phyloP scores from a whole-genome alignment of 2,888 invertebrate species.

The Zootermopsis nevadensis region DNA sequence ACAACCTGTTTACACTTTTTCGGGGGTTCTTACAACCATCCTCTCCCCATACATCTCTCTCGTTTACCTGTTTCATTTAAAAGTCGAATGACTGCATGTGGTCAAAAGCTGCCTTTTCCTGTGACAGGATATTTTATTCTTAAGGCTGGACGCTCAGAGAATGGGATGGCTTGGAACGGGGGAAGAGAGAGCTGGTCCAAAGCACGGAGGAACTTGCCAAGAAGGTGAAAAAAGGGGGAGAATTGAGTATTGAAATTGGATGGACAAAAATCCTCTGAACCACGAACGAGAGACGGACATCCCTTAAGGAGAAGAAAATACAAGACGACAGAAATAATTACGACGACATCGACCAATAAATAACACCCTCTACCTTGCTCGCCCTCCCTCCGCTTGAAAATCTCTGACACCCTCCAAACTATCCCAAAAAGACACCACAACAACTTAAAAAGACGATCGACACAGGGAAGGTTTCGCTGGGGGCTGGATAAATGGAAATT shows the following conservation, averaged over 20 bases:
- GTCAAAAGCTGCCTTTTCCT: constrained; percentile 43
- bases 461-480: constrained; percentile 1
- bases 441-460: neutral
- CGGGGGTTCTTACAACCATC: neutral
- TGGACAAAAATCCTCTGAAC: no score
- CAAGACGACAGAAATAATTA: constrained; percentile 48
- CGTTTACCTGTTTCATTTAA: constrained; percentile 39
- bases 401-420: constrained; percentile 21
- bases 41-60: constrained; percentile 5
- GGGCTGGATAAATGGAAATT: constrained; percentile 29
- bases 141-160: neutral
- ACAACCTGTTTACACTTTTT: neutral
- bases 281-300: constrained; percentile 14
- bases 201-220: constrained; percentile 20
- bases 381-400: neutral
- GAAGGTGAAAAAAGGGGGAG: constrained; percentile 17
- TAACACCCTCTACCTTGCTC: constrained; percentile 9
- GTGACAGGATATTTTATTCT: constrained; percentile 46
- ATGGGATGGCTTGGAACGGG: neutral
- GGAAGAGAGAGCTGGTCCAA: neutral
- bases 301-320: constrained; percentile 47
- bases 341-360: constrained; percentile 46
- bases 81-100: constrained; percentile 46
- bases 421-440: constrained; percentile 3
- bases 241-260: no score